Evolutionary conservation across 2,113 vertebrate genomes (phyloP).

Genomic region (Petaurus breviceps): DNA sequence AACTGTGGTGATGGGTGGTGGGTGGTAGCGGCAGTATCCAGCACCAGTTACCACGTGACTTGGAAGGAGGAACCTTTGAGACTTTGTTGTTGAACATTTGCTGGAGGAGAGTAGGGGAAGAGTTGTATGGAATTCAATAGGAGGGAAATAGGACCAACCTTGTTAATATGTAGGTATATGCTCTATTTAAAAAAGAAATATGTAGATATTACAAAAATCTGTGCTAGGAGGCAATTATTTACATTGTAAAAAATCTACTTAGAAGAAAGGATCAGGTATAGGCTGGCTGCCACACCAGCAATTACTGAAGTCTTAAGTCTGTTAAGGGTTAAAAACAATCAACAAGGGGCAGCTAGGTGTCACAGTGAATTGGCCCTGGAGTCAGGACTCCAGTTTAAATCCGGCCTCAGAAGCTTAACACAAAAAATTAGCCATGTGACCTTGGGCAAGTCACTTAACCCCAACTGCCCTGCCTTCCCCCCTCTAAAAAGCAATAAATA

Average conservation of each 20-base stretch:
- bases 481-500: no score
- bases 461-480: no score
- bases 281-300: no score
- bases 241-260: background rate
- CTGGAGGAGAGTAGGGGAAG: background rate
- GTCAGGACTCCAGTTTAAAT: no score
- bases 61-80: background rate
- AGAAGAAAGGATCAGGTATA: background rate
- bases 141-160: background rate
- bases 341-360: background rate
- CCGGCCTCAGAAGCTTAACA: no score
- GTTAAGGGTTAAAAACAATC: background rate
- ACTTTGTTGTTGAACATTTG: background rate
- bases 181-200: background rate
- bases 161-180: background rate
- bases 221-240: background rate
- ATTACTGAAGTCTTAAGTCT: background rate
- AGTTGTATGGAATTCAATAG: background rate
- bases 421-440: no score
- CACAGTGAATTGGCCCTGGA: no score
- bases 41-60: background rate
- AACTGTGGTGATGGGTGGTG: background rate
- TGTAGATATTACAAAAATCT: background rate
- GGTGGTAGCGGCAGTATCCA: background rate
- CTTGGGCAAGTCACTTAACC: no score